phyloP scores from a whole-genome alignment of 2,113 vertebrate species.

The Grallaria varia region DNA sequence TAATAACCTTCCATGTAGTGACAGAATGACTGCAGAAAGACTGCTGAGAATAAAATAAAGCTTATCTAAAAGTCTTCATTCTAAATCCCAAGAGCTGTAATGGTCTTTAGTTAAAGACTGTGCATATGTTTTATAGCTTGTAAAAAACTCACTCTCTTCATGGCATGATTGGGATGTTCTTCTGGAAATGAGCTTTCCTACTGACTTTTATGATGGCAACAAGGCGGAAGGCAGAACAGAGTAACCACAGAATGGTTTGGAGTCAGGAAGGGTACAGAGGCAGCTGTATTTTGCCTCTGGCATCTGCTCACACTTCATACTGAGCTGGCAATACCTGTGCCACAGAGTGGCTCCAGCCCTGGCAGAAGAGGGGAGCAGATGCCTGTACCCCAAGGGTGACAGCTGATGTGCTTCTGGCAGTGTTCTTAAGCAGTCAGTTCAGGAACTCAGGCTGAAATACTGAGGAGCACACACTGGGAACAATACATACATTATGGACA shows the following conservation, averaged over 20 bases:
- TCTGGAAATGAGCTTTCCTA: neutral
- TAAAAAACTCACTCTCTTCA: neutral
- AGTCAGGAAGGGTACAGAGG: neutral
- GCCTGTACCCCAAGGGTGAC: neutral
- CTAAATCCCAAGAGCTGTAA: neutral
- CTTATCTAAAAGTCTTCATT: neutral
- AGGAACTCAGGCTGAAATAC: neutral
- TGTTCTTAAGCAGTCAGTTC: neutral
- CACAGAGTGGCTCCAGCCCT: neutral
- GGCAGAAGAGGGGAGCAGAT: neutral
- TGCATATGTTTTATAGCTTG: neutral
- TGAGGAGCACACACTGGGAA: neutral
- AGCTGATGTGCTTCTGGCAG: neutral
- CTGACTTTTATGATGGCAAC: neutral
- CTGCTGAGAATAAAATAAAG: neutral
- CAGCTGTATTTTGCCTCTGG: neutral
- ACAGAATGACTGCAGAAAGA: neutral
- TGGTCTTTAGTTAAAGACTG: neutral
- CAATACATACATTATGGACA: neutral
- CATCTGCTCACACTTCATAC: neutral
- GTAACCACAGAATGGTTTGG: neutral
- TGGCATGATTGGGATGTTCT: neutral
- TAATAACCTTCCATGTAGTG: neutral
- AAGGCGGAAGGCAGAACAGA: constrained; percentile 3
- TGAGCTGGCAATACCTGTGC: neutral